These are phyloP conservation scores for Lordiphosa clarofinis DNA, from an alignment of 1,140 invertebrate genomes.

Conservation along the genomic window DNA sequence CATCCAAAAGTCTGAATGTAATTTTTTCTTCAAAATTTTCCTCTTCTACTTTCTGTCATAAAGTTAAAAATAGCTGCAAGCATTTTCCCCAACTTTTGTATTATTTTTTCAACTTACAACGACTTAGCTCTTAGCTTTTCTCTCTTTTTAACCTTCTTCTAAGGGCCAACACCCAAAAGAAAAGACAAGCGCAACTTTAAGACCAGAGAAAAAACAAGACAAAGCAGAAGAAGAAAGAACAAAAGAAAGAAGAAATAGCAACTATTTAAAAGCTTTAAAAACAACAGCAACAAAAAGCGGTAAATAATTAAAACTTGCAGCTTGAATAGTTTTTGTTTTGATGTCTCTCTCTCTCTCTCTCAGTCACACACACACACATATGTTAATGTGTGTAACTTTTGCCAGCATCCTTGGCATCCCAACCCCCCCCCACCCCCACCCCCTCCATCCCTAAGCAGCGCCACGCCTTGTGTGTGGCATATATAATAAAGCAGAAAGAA, in stretches of 20 bases:
- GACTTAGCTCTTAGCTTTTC: too few species aligned
- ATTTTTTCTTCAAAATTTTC: too few species aligned
- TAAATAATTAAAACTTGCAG: constrained; percentile 60
- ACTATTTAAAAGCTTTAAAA: not conserved
- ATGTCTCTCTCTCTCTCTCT: too few species aligned
- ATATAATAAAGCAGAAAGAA: not conserved
- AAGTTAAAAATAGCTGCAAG: too few species aligned
- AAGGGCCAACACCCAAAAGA: not conserved
- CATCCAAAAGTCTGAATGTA: too few species aligned
- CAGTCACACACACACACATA: constrained; percentile 10
- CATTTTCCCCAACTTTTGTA: too few species aligned
- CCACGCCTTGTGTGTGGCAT: constrained; percentile 32
- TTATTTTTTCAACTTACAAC: too few species aligned
- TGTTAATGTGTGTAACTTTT: constrained; percentile 4
- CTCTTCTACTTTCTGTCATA: too few species aligned
- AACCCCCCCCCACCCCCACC: not conserved
- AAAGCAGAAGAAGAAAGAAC: not conserved
- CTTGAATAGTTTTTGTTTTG: constrained; percentile 13
- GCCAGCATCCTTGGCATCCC: constrained; percentile 9
- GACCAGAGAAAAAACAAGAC: constrained; percentile 2
- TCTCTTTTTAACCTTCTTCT: too few species aligned
- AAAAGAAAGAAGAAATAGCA: not conserved
- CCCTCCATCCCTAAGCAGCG: not conserved
- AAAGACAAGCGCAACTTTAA: constrained; percentile 10
- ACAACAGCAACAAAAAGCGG: not conserved